These are phyloP conservation scores for Ischnus inquisitorius DNA, from an alignment of 2,888 invertebrate species.

Conservation along the genomic window DNA sequence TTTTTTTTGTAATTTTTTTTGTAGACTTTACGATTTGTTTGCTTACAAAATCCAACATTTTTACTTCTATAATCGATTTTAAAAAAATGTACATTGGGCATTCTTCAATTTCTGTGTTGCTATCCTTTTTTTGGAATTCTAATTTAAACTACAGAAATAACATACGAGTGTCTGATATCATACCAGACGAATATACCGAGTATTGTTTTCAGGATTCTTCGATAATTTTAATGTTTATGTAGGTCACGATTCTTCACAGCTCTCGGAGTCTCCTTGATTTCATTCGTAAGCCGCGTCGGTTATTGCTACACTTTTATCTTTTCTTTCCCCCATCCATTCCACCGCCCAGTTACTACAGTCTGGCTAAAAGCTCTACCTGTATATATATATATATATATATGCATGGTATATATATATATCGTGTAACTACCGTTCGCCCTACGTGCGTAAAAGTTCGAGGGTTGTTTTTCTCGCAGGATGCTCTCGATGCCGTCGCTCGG, in stretches of 20 bases:
- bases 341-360: not conserved
- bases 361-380: not conserved
- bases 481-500: constrained; percentile 21
- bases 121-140: no score
- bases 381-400: not conserved
- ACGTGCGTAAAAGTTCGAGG: constrained; percentile 38
- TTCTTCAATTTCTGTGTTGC: no score
- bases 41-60: no score
- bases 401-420: not conserved
- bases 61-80: no score
- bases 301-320: constrained; percentile 2
- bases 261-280: not conserved
- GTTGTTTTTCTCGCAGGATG: constrained; percentile 43
- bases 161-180: no score
- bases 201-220: not conserved
- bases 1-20: no score
- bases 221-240: not conserved
- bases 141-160: no score
- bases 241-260: not conserved
- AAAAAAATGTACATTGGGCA: no score
- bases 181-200: no score
- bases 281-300: not conserved
- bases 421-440: not conserved
- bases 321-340: not conserved
- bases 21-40: no score